Evolutionary conservation across 92 coral and sea anemone species (phyloP).

Genomic region (Epizoanthus fatuus): DNA sequence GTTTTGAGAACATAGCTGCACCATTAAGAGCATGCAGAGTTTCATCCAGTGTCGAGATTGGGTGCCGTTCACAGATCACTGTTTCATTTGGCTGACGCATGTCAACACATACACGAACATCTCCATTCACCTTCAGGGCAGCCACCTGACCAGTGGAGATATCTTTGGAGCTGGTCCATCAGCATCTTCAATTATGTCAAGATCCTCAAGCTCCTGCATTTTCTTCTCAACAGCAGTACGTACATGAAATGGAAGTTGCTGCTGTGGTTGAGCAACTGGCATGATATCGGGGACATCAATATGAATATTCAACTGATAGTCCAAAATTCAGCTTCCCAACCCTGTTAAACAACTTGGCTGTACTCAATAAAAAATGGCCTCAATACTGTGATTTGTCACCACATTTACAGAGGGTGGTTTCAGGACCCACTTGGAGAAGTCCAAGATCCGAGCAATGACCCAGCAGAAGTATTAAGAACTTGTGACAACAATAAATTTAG

Average conservation of each 20-base stretch:
- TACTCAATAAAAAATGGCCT: no score
- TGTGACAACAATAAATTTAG: slow-evolving; percentile 3
- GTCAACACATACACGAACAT: neutral
- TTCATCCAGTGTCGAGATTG: slow-evolving; percentile 16
- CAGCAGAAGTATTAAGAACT: slow-evolving; percentile 11
- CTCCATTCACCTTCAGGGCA: neutral
- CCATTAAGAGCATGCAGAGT: slow-evolving; percentile 6
- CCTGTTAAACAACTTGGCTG: neutral
- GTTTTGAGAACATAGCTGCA: slow-evolving; percentile 4
- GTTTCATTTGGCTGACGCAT: slow-evolving; percentile 10
- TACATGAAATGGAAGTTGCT: no score
- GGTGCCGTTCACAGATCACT: neutral
- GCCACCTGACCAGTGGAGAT: neutral
- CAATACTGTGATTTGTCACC: neutral
- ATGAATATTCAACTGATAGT: neutral
- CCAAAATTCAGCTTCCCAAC: neutral
- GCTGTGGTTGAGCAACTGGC: no score
- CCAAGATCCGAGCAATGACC: slow-evolving; percentile 52
- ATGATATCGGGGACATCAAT: neutral
- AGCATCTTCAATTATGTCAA: no score
- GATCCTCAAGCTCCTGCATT: no score
- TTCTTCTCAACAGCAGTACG: no score
- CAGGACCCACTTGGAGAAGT: slow-evolving; percentile 42
- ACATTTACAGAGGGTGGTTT: neutral
- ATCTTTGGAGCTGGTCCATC: no score